Evolutionary conservation across 2,113 vertebrate genomes (phyloP).

Genomic region (Pterocles burchelli): DNA sequence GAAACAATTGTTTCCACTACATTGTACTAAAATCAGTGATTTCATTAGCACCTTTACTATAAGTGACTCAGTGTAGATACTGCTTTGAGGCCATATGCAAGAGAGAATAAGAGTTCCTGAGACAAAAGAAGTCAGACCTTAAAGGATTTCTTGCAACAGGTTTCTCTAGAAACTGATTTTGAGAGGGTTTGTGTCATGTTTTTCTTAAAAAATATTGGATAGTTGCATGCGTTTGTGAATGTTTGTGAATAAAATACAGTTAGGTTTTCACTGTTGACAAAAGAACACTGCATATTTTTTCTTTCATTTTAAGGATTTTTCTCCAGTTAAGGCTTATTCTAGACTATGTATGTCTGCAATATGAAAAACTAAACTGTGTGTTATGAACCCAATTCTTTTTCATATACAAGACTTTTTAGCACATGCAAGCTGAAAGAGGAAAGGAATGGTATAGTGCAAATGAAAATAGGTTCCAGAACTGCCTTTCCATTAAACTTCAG

Average conservation of each 20-base stretch:
- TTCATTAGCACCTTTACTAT: background rate
- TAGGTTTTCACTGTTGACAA: background rate
- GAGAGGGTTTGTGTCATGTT: background rate
- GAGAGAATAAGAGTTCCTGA: background rate
- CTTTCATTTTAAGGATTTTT: background rate
- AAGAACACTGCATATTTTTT: background rate
- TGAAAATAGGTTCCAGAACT: background rate
- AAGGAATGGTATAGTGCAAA: background rate
- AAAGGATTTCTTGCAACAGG: background rate
- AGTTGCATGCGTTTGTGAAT: fast-evolving
- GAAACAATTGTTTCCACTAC: background rate
- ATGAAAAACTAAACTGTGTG: background rate
- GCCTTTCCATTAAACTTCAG: background rate
- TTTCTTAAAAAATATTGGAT: background rate
- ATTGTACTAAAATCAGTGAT: background rate
- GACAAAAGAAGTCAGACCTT: background rate
- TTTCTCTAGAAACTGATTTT: background rate
- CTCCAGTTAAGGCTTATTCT: background rate
- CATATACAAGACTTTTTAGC: background rate
- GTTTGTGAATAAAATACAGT: background rate
- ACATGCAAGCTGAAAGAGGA: background rate
- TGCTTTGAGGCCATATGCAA: background rate
- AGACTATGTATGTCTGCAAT: background rate
- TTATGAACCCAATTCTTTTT: background rate
- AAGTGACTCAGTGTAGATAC: background rate